Base-by-base conservation (phyloP, 1,140 invertebrate genomes). In the Apis mellifera region DNA sequence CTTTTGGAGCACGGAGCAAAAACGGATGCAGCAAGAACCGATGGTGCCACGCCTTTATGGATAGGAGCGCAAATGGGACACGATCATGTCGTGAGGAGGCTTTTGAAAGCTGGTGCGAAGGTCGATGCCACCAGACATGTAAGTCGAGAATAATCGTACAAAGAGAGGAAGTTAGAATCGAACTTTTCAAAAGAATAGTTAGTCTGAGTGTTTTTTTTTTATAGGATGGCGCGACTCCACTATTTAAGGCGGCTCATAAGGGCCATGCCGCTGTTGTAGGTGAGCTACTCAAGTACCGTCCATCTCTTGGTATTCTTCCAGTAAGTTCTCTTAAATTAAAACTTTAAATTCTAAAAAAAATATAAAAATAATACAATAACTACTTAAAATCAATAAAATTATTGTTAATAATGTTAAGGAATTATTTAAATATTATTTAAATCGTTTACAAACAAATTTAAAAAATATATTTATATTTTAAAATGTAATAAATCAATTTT, bases 1-100 rank as follows among this genome's bases (percentile, higher is more conserved):
- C 94, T 98, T 23, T 90, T 98, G 68, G 93, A 95, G 32, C 95
- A 95, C 50, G 96, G 96, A 79, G 97, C 97, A 9, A 94, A 95
- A 80, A 95, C 96, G 55, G 97, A 98, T 91, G 93, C 94, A 1
- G 94, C 95, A 80, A 95, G 97, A 84, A 95, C 95, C 68, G 98
- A 99, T 94, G 96, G 97, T 78, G 97, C 98, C 74, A 97, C 97
- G 17, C 96, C 98, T 55, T 95, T 99, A 62, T 99, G 98, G 98
- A 99, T 99, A 89, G 97, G 98, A 8, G 96, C 97, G 64, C 98
- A 99, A 95, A 98, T 98, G 96, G 98, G 98, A 17, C 97, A 98
- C 93, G 96, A 96, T 91, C 95, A 96, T 88, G 96, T 98, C 64
- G 97, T 98, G 48, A 95, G 96, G 76, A 94, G 96, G 82, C 94